Percentiles rank a stretch among this genome's conserved stretches.
Evolutionary conservation across 2,113 vertebrate genomes (phyloP).

Genomic region (Petaurus breviceps): DNA sequence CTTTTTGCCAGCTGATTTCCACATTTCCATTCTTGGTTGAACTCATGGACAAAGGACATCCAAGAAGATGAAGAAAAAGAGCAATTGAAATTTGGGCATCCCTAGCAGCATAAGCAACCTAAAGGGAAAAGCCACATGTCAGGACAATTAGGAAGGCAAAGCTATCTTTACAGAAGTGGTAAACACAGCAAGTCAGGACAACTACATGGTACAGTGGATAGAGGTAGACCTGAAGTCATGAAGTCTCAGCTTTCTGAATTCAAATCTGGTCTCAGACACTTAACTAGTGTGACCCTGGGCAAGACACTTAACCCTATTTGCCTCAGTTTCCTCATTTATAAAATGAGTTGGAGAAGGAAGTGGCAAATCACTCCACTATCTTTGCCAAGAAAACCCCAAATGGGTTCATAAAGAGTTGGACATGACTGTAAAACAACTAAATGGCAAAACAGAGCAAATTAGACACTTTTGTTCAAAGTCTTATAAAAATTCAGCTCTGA

Average conservation of each 20-base stretch:
- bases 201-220: neutral
- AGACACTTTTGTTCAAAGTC: neutral
- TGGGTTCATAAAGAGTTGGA: neutral
- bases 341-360: neutral
- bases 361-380: neutral
- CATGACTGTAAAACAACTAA: neutral
- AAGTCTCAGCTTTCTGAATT: neutral
- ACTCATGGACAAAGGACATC: conserved; percentile 77
- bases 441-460: neutral
- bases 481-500: neutral
- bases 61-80: conserved; percentile 92
- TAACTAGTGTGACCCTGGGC: too few relatives aligned
- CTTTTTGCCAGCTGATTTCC: conserved; percentile 82
- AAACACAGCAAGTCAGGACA: neutral
- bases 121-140: conserved; percentile 67
- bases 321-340: neutral
- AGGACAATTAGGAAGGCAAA: conserved; percentile 39
- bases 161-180: neutral
- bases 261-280: neutral
- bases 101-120: conserved; percentile 94
- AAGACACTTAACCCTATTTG: neutral
- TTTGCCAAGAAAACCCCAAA: neutral
- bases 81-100: conserved; percentile 96
- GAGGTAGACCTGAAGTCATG: neutral
- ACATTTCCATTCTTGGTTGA: conserved; percentile 53